These are phyloP conservation scores for Diachasma alloeum DNA, from an alignment of 1,140 invertebrate genomes.

Conservation along the genomic window DNA sequence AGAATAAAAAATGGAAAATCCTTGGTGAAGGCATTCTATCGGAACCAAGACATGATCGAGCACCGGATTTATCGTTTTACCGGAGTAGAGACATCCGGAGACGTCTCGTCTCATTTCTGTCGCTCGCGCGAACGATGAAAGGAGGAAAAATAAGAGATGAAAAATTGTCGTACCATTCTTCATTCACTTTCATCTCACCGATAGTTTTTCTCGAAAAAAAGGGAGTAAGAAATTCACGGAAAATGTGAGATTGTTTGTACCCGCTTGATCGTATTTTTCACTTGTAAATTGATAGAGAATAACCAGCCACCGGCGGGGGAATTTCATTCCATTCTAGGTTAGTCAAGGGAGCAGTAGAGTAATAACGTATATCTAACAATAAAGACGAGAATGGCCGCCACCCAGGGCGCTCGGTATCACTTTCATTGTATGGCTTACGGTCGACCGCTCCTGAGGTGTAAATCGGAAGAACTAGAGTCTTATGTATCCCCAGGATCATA, in stretches of 20 bases:
- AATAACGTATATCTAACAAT: background rate
- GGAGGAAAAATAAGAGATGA: conserved; percentile 13
- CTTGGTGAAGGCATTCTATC: background rate
- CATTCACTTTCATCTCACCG: background rate
- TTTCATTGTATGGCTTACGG: background rate
- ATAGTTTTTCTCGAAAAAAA: background rate
- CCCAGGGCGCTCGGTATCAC: background rate
- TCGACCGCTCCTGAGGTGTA: background rate
- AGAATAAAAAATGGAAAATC: background rate
- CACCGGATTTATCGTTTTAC: conserved; percentile 6
- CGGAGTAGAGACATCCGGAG: background rate
- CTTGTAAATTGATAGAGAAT: background rate
- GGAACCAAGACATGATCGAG: background rate
- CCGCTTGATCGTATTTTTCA: background rate
- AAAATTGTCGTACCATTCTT: background rate
- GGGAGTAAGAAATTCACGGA: background rate
- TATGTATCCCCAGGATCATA: background rate
- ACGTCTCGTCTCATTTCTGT: conserved; percentile 5
- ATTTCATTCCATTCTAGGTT: background rate
- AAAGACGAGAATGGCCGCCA: background rate
- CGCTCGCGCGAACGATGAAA: background rate
- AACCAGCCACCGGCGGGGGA: background rate
- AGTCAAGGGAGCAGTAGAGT: background rate
- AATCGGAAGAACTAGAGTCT: background rate
- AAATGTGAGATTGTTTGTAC: background rate